Evolutionary conservation across 2,797 vertebrate genomes (phyloP).

Genomic region (Adrianichthys oophorus): DNA sequence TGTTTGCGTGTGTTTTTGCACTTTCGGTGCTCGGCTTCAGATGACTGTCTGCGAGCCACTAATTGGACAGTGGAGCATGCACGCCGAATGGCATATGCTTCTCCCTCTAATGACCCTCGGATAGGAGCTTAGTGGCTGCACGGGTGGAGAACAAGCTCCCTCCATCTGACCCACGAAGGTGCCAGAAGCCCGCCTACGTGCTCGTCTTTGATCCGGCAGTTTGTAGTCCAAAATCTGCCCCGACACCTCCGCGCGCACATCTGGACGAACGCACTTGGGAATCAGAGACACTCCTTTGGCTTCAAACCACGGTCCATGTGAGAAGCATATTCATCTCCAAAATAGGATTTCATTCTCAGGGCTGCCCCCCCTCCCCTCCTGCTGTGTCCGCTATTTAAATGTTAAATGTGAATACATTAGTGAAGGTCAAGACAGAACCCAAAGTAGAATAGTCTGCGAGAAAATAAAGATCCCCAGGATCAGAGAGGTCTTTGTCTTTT

Average conservation of each 20-base stretch:
- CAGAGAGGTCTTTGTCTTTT: constrained; percentile 40
- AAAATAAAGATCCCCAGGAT: constrained; percentile 48
- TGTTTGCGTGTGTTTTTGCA: constrained; percentile 21
- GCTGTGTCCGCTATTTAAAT: constrained; percentile 49
- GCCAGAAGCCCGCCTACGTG: constrained; percentile 48
- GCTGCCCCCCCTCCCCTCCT: not conserved
- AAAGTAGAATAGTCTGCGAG: constrained; percentile 11
- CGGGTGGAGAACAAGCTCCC: constrained; percentile 28
- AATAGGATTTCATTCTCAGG: constrained; percentile 20
- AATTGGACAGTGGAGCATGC: constrained; percentile 67
- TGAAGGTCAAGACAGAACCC: constrained; percentile 53
- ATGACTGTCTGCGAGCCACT: constrained; percentile 51
- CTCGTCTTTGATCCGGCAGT: constrained; percentile 64
- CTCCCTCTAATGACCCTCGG: constrained; percentile 69
- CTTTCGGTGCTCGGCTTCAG: constrained; percentile 49
- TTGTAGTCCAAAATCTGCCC: constrained; percentile 53
- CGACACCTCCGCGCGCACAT: constrained; percentile 4
- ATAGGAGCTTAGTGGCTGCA: constrained; percentile 42
- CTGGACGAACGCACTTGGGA: not conserved
- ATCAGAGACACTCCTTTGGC: constrained; percentile 21
- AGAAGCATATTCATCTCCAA: constrained; percentile 22
- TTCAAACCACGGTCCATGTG: constrained; percentile 26
- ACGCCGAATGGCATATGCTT: constrained; percentile 69
- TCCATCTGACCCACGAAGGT: constrained; percentile 58
- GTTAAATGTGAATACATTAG: constrained; percentile 46